Percentiles rank a stretch among this genome's conserved stretches.
Conservation (phyloP, 2,113 vertebrate genomes). For the Microcebus lehilahytsara region DNA sequence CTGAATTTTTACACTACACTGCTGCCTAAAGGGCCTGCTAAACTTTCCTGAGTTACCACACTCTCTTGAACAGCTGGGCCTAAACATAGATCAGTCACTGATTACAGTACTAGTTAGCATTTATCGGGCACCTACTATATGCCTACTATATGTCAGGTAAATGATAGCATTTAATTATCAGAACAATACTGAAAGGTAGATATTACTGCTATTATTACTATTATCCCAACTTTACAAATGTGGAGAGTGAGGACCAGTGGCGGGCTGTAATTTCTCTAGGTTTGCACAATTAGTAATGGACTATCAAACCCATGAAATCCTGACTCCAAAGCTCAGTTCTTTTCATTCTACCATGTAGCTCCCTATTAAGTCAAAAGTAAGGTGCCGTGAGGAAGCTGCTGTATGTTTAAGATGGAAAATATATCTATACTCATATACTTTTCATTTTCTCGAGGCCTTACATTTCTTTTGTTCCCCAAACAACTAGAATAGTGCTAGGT, state of each 20-base stretch:
- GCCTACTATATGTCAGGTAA: not conserved
- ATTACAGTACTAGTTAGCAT: not conserved
- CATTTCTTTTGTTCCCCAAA: not conserved
- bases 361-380: not conserved
- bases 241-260: not conserved
- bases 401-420: not conserved
- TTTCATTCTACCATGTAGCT: not conserved
- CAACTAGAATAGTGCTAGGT: not conserved
- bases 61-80: not conserved
- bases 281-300: not conserved
- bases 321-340: not conserved
- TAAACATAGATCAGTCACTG: not conserved
- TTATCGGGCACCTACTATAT: not conserved
- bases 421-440: not conserved
- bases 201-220: not conserved
- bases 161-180: not conserved
- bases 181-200: not conserved
- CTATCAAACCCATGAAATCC: not conserved
- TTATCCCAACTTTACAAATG: conserved; percentile 20
- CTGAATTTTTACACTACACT: not conserved
- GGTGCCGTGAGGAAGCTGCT: not conserved
- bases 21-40: not conserved
- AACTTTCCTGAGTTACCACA: not conserved
- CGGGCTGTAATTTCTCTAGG: not conserved
- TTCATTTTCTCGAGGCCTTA: not conserved